A percentile compares a stretch with the other conserved stretches of the same genome.
Evolutionary conservation across 1,140 invertebrate species (phyloP).

Genomic region (Achroia grisella): DNA sequence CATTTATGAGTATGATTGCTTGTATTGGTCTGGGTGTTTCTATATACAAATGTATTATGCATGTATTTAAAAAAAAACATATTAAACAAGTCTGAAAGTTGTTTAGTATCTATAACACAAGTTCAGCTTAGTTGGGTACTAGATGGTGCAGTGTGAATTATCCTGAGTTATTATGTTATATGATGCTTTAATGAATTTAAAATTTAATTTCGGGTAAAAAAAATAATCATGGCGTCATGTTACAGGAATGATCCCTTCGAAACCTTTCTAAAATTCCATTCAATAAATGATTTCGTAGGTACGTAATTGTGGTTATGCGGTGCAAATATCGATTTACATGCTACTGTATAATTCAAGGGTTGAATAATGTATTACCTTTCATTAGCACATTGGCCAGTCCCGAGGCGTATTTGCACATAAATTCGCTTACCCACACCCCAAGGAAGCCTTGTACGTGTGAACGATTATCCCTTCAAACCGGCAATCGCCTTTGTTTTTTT

Average conservation of each 20-base stretch:
- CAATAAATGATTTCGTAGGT: conserved; percentile 44
- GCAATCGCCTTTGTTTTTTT: conserved; percentile 17
- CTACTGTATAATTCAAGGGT: conserved; percentile 70
- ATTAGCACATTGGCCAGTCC: conserved; percentile 69
- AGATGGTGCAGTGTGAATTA: too few relatives aligned
- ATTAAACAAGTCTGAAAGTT: too few relatives aligned
- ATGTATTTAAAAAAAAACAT: too few relatives aligned
- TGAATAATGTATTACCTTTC: conserved; percentile 73
- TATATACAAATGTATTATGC: too few relatives aligned
- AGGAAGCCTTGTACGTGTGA: conserved; percentile 53
- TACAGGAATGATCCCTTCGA: neutral
- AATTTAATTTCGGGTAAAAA: too few relatives aligned
- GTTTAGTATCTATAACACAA: too few relatives aligned
- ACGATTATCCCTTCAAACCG: conserved; percentile 52
- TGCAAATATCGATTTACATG: conserved; percentile 72
- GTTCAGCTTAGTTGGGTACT: too few relatives aligned
- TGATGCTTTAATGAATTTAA: too few relatives aligned
- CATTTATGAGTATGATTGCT: too few relatives aligned
- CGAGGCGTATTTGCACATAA: conserved; percentile 69
- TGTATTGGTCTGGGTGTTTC: too few relatives aligned
- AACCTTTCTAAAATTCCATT: conserved; percentile 14
- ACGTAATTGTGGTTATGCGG: conserved; percentile 58
- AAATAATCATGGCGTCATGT: too few relatives aligned
- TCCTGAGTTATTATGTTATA: too few relatives aligned
- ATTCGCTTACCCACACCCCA: conserved; percentile 60